Conservation (phyloP, 64 coral and sea anemone genomes). For the Platygyra sinensis region DNA sequence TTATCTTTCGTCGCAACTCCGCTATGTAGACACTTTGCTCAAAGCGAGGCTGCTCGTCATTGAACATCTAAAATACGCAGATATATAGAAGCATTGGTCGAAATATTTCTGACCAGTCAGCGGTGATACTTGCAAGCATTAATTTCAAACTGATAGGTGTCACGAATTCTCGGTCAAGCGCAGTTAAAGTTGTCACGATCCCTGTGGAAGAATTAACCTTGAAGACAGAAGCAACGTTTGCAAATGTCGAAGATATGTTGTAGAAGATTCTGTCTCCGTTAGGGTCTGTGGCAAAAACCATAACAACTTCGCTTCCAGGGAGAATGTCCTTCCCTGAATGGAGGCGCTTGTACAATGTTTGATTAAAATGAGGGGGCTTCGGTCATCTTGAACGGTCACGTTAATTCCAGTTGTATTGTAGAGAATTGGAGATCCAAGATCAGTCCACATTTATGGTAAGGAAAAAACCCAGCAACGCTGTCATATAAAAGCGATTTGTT, state of each 20-base stretch:
- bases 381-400: slow-evolving; percentile 44
- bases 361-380: slow-evolving; percentile 54
- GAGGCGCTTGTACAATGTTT: slow-evolving; percentile 48
- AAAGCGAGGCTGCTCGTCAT: slow-evolving; percentile 47
- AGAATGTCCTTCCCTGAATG: slow-evolving; percentile 22
- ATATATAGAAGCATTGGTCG: slow-evolving; percentile 8
- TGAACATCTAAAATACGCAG: slow-evolving; percentile 46
- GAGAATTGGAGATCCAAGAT: slow-evolving; percentile 32
- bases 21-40: slow-evolving; percentile 17
- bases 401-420: slow-evolving; percentile 9
- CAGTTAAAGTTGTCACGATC: not conserved
- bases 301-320: slow-evolving; percentile 23
- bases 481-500: slow-evolving; percentile 50
- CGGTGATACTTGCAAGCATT: slow-evolving; percentile 43
- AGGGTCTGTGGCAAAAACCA: slow-evolving; percentile 34
- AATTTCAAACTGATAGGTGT: slow-evolving; percentile 30
- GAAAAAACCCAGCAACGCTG: not conserved
- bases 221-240: slow-evolving; percentile 5
- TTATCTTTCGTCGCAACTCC: slow-evolving; percentile 40
- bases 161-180: slow-evolving; percentile 48
- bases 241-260: slow-evolving; percentile 4
- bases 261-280: slow-evolving; percentile 49
- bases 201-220: slow-evolving; percentile 34
- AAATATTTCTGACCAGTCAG: slow-evolving; percentile 39
- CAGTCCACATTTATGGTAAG: slow-evolving; percentile 53